phyloP scores from a whole-genome alignment of 2,888 invertebrate species.

The Drosophila bunnanda region DNA sequence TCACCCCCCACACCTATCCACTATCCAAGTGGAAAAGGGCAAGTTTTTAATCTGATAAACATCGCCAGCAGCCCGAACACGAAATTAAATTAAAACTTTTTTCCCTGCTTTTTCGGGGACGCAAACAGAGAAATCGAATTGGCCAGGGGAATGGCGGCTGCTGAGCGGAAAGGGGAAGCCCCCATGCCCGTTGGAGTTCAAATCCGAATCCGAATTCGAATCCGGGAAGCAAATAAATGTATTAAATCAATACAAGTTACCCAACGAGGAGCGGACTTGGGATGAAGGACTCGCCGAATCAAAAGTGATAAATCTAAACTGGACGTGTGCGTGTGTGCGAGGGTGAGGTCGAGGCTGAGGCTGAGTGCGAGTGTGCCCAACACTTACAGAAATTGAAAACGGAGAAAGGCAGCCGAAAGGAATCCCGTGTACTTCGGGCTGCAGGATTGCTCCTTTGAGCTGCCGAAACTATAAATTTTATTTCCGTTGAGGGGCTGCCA shows the following conservation, averaged over 20 bases:
- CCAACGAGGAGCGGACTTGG: slow-evolving; percentile 10
- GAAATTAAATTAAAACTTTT: slow-evolving; percentile 74
- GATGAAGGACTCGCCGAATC: slow-evolving; percentile 58
- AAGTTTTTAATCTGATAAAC: slow-evolving; percentile 73
- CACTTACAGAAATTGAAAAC: slow-evolving; percentile 71
- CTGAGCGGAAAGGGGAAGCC: no score
- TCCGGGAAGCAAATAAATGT: slow-evolving; percentile 70
- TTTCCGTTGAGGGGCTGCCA: slow-evolving; percentile 75
- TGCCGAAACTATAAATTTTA: slow-evolving; percentile 77
- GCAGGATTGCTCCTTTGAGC: slow-evolving; percentile 54
- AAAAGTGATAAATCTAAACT: slow-evolving; percentile 80
- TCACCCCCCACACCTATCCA: not conserved
- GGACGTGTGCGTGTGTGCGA: slow-evolving; percentile 62
- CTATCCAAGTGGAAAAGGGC: slow-evolving; percentile 21
- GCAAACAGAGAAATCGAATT: slow-evolving; percentile 53
- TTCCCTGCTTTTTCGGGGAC: slow-evolving; percentile 12
- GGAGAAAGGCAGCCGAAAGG: slow-evolving; percentile 43
- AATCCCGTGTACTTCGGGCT: slow-evolving; percentile 53
- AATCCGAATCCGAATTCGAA: slow-evolving; percentile 11
- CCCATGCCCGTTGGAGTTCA: not conserved
- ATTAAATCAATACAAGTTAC: slow-evolving; percentile 75
- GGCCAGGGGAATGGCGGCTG: not conserved
- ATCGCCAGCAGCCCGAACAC: slow-evolving; percentile 39
- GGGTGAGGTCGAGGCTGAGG: not conserved
- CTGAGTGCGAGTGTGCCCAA: slow-evolving; percentile 34